A percentile compares a stretch with the other conserved stretches of the same genome.
These are phyloP conservation scores for Drosophila burlai DNA, from an alignment of 1,140 invertebrate species.

Conservation along the genomic window DNA sequence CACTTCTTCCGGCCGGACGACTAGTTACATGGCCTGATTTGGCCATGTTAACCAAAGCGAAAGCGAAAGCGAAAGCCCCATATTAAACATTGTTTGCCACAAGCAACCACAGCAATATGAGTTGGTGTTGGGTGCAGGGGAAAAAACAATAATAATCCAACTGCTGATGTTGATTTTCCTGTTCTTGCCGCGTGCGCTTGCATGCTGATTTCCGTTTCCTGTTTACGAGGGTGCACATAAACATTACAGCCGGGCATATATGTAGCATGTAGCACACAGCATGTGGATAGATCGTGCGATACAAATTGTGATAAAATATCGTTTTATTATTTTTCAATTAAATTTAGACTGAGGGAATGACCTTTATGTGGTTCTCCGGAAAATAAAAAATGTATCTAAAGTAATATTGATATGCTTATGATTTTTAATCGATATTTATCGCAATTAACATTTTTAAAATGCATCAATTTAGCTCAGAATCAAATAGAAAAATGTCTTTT, in stretches of 20 bases:
- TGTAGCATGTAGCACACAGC: not conserved
- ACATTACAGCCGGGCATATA: not conserved
- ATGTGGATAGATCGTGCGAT: slow-evolving; percentile 1
- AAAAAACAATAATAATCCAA: slow-evolving; percentile 51
- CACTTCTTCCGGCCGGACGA: slow-evolving; percentile 10
- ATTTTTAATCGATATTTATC: not conserved
- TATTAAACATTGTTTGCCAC: slow-evolving; percentile 47
- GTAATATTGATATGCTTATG: not conserved
- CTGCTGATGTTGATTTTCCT: slow-evolving; percentile 46
- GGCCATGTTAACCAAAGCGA: not conserved
- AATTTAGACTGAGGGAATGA: not conserved
- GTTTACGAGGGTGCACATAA: slow-evolving; percentile 32
- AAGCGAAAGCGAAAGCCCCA: slow-evolving; percentile 7
- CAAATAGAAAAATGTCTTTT: too few species aligned
- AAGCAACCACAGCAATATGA: slow-evolving; percentile 35
- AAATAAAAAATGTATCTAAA: too few species aligned
- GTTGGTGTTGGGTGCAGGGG: not conserved
- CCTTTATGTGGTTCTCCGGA: not conserved
- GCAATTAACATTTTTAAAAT: not conserved
- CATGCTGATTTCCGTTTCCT: slow-evolving; percentile 51
- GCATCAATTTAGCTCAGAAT: not conserved
- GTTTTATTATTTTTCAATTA: not conserved
- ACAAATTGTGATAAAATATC: not conserved
- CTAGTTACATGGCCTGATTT: slow-evolving; percentile 7
- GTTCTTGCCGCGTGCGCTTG: slow-evolving; percentile 34